These are phyloP conservation scores for Penaeus japonicus DNA, from an alignment of 1,140 invertebrate species.

Conservation along the genomic window DNA sequence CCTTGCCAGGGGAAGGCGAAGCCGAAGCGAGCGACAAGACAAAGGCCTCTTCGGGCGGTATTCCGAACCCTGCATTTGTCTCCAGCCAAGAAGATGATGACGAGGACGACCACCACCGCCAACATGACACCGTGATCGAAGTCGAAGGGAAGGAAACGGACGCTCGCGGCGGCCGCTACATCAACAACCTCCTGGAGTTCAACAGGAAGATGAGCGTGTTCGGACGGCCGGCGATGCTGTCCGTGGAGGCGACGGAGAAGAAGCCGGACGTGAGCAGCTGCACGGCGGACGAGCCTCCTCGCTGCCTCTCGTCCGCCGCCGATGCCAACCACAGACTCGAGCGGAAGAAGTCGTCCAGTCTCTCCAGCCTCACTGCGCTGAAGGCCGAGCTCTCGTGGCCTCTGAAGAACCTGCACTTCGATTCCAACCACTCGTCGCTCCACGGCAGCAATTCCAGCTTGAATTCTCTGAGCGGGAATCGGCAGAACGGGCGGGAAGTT, in stretches of 20 bases:
- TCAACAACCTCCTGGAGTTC: constrained; percentile 52
- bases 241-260: constrained; percentile 14
- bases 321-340: not conserved
- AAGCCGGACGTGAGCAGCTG: not conserved
- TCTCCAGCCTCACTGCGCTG: constrained; percentile 24
- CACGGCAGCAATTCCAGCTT: constrained; percentile 49
- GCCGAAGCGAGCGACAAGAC: not conserved
- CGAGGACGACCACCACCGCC: not conserved
- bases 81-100: not conserved
- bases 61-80: constrained; percentile 30
- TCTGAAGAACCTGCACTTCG: not conserved
- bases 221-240: constrained; percentile 17
- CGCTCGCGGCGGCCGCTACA: constrained; percentile 17
- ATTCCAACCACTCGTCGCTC: constrained; percentile 38
- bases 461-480: not conserved
- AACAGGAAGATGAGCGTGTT: constrained; percentile 53
- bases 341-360: constrained; percentile 38
- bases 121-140: constrained; percentile 19
- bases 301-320: not conserved
- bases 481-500: too few relatives aligned
- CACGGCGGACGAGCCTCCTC: not conserved
- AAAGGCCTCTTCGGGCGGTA: not conserved
- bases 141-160: constrained; percentile 3
- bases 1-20: not conserved
- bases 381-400: constrained; percentile 8